These are phyloP conservation scores for Drosophila pallidifrons DNA, from an alignment of 1,140 invertebrate species.

Conservation along the genomic window DNA sequence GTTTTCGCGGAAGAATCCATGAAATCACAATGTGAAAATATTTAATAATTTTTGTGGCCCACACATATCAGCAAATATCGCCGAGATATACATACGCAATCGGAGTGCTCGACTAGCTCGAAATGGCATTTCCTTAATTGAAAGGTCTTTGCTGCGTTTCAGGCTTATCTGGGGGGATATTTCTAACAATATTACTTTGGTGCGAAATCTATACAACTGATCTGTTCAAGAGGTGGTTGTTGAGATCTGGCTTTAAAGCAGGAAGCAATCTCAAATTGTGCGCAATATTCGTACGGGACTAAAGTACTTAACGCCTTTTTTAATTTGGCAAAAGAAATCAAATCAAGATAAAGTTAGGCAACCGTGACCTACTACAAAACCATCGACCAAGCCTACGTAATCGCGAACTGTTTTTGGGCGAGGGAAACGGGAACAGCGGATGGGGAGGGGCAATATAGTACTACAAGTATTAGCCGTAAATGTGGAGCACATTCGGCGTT, in stretches of 20 bases:
- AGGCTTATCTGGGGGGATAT: conserved; percentile 19
- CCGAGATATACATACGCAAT: conserved; percentile 5
- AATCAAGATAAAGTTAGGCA: conserved; percentile 31
- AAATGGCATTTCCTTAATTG: conserved; percentile 39
- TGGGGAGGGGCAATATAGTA: neutral
- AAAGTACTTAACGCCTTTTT: conserved; percentile 5
- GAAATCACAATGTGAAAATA: conserved; percentile 64
- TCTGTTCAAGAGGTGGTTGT: conserved; percentile 17
- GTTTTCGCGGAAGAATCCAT: conserved; percentile 43
- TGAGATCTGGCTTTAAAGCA: conserved; percentile 1
- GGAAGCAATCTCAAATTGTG: neutral
- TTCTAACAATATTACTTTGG: neutral
- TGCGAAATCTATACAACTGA: conserved; percentile 29
- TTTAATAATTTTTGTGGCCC: conserved; percentile 15
- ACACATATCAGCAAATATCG: conserved; percentile 57
- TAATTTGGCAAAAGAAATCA: conserved; percentile 31
- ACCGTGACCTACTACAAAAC: conserved; percentile 78
- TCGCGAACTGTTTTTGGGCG: conserved; percentile 28
- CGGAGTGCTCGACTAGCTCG: conserved; percentile 8
- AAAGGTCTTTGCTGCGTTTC: neutral
- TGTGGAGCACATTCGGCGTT: conserved; percentile 39
- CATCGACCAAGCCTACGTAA: conserved; percentile 10
- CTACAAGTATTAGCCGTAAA: conserved; percentile 27
- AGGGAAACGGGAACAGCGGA: neutral
- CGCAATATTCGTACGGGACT: neutral